Conservation (phyloP, 1,140 invertebrate species). For the Drosophila pruinosa region DNA sequence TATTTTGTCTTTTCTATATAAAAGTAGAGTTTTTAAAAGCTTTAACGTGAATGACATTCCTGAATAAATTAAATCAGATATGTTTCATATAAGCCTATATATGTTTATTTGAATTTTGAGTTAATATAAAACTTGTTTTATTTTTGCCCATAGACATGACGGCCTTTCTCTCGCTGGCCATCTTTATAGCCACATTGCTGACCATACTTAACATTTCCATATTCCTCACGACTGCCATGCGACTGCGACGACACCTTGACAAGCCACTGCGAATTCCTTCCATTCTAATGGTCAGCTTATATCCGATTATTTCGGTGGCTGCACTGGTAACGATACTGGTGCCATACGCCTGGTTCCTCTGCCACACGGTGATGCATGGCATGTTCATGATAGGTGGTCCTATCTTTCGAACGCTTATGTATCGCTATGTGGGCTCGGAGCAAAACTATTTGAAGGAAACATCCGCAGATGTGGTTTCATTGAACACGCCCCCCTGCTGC, state of each 20-base stretch:
- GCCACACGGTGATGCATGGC: conserved; percentile 79
- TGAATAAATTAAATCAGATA: too few relatives aligned
- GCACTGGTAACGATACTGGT: conserved; percentile 72
- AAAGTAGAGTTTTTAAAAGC: too few relatives aligned
- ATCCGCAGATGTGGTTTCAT: conserved; percentile 50
- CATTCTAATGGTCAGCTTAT: conserved; percentile 64
- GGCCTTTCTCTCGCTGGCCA: conserved; percentile 67
- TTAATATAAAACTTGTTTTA: background rate
- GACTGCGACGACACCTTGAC: conserved; percentile 57
- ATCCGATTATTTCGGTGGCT: conserved; percentile 73
- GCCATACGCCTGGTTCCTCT: conserved; percentile 73
- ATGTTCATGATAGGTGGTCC: conserved; percentile 74
- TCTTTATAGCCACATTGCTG: conserved; percentile 66
- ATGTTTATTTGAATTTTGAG: background rate
- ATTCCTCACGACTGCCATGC: conserved; percentile 57
- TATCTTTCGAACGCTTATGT: conserved; percentile 61
- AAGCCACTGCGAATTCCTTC: conserved; percentile 52
- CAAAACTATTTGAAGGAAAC: conserved; percentile 72
- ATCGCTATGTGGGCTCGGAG: conserved; percentile 71
- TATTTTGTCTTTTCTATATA: too few relatives aligned
- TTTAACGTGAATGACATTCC: too few relatives aligned
- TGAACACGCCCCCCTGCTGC: conserved; percentile 74
- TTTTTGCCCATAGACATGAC: conserved; percentile 60
- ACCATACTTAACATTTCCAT: conserved; percentile 76
- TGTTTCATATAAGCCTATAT: background rate